Evolutionary conservation across 2,888 invertebrate genomes (phyloP).

Genomic region (Teinopalpus imperialis): DNA sequence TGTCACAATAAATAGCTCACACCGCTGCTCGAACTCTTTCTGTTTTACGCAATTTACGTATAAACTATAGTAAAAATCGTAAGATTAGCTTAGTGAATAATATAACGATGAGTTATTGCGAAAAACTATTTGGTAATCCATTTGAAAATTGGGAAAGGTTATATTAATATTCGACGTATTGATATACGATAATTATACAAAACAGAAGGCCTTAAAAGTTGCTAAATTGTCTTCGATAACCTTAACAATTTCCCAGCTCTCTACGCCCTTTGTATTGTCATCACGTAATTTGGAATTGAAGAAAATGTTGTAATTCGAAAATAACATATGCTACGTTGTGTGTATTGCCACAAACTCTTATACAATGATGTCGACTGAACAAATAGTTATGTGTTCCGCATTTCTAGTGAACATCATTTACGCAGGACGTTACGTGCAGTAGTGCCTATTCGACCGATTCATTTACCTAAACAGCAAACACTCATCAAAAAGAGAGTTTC

Average conservation of each 20-base stretch:
- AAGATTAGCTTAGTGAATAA: constrained; percentile 41
- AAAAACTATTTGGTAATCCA: constrained; percentile 32
- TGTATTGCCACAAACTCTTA: constrained; percentile 76
- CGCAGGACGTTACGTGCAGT: constrained; percentile 64
- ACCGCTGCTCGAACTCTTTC: constrained; percentile 37
- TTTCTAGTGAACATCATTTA: constrained; percentile 78
- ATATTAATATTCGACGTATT: constrained; percentile 1
- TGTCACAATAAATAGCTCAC: constrained; percentile 51
- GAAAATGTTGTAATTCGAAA: constrained; percentile 77
- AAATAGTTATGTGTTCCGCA: constrained; percentile 80
- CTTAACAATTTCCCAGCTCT: constrained; percentile 5
- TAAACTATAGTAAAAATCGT: constrained; percentile 38
- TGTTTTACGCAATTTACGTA: constrained; percentile 45
- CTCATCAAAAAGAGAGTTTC: too few species aligned
- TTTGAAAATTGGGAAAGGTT: constrained; percentile 27
- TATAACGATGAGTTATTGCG: constrained; percentile 41
- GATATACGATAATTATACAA: neutral
- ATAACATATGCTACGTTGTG: constrained; percentile 73
- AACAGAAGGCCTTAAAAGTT: neutral
- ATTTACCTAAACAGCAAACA: constrained; percentile 41
- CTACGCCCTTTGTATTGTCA: constrained; percentile 60
- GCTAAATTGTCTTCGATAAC: constrained; percentile 2
- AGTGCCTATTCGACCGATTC: constrained; percentile 48
- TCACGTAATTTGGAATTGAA: constrained; percentile 74
- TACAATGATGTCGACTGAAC: constrained; percentile 80